These are phyloP conservation scores for Tenthredo amoena DNA, from an alignment of 2,888 invertebrate species.

Conservation along the genomic window DNA sequence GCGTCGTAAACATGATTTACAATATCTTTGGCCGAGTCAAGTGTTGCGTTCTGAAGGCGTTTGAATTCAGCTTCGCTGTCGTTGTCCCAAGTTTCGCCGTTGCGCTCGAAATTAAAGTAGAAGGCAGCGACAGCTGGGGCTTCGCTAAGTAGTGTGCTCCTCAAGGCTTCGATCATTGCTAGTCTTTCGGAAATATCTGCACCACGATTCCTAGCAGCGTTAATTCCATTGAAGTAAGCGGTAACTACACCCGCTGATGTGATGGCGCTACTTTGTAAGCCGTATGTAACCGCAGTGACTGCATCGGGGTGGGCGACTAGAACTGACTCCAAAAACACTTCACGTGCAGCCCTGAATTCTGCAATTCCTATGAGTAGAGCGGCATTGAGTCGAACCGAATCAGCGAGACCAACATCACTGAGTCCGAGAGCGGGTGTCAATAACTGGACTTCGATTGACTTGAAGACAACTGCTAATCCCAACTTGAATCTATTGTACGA, in stretches of 20 bases:
- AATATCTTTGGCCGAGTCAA: too few species aligned
- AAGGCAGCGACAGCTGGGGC: neutral
- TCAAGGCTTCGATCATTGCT: neutral
- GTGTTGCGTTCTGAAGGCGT: neutral
- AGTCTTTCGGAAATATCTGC: neutral
- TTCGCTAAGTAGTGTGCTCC: neutral
- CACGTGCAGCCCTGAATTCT: neutral
- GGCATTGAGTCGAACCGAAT: neutral
- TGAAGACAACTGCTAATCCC: neutral
- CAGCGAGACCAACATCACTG: neutral
- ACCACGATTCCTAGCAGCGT: too few species aligned
- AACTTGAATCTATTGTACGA: neutral
- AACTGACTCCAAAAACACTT: neutral
- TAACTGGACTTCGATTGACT: neutral
- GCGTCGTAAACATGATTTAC: neutral
- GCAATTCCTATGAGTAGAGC: too few species aligned
- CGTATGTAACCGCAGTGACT: neutral
- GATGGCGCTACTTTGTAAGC: neutral
- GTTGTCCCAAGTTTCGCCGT: neutral
- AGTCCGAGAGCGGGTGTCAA: neutral
- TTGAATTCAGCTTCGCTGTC: neutral
- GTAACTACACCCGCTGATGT: neutral
- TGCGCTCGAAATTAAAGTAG: neutral
- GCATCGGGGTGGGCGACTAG: neutral
- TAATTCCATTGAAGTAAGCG: neutral